Conservation (phyloP, 2,113 vertebrate species). For the Phodopus roborovskii region DNA sequence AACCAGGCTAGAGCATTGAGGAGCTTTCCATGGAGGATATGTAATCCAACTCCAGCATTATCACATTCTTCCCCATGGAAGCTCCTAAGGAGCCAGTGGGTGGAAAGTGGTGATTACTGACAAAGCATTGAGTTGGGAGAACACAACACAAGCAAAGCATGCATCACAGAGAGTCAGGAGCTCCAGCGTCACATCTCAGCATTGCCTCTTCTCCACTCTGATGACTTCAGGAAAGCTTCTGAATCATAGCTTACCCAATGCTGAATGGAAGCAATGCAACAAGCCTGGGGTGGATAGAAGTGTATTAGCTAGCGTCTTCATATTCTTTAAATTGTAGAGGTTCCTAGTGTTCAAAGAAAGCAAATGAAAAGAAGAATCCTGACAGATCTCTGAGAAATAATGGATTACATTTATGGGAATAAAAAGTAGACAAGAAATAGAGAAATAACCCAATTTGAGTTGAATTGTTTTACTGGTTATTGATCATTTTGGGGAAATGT, state of each 20-base stretch:
- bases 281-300: not conserved
- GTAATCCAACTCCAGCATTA: not conserved
- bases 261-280: not conserved
- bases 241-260: not conserved
- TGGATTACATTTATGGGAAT: not conserved
- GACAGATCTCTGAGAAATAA: not conserved
- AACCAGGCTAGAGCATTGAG: not conserved
- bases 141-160: not conserved
- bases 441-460: not conserved
- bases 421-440: conserved; percentile 1
- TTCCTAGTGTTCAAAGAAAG: not conserved
- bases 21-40: not conserved
- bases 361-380: not conserved
- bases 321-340: not conserved
- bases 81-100: not conserved
- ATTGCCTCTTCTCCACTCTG: not conserved
- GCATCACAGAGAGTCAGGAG: rapidly evolving
- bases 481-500: not conserved
- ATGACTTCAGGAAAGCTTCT: not conserved
- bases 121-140: not conserved
- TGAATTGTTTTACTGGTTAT: conserved; percentile 12
- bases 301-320: not conserved
- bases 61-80: not conserved
- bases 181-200: not conserved
- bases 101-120: not conserved